Base-by-base conservation (phyloP, 2,888 invertebrate species). In the Pheosia gnoma region DNA sequence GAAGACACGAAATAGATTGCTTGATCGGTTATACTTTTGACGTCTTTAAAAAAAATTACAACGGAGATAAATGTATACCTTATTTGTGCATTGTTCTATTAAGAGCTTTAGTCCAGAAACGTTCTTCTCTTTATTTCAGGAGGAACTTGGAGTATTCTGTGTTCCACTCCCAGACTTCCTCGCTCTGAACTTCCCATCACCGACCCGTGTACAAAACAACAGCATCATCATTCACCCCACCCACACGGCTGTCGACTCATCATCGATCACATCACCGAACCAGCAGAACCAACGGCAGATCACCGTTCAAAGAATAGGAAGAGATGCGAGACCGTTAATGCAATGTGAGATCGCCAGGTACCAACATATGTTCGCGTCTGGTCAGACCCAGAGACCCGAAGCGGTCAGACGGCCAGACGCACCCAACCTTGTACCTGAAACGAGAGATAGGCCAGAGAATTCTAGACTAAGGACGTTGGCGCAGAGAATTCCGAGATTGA, bases 291-390 rank as follows among this genome's bases (percentile, higher is more conserved):
- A 84, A 62, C 82, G 94, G 2, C 95, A 94, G 66, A 94, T 95
- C 66, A 93, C 95, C 0, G 94, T 95, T 8, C 95, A 95, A 66
- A 83, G 94, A 62, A 91, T 95, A 37, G 94, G 94, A 5, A 86
- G 94, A 25, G 95, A 95, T 73, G 95, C 95, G 0, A 78, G 95
- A 55, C 94, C 94, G 3, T 74, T 95, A 6, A 84, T 93, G 38
- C 87, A 94, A 0, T 85, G 88, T 49, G 95, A 95, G 74, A 86
- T 95, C 61, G 90, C 94, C 10, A 88, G 93, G 77, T 80, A 90
- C 72, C 91, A 91, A 59, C 92, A 93, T 71, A 90, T 93, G 90
- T 91, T 93, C 66, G 78, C 88, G 0, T 79, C 84, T 0, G 82
- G 74, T 59, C 76, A 77, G 5, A 77, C 71, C 13, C 81, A 82